Percentiles rank a stretch among this genome's conserved stretches.
Conservation (phyloP, 2,113 vertebrate genomes). For the Ochotona curzoniae region DNA sequence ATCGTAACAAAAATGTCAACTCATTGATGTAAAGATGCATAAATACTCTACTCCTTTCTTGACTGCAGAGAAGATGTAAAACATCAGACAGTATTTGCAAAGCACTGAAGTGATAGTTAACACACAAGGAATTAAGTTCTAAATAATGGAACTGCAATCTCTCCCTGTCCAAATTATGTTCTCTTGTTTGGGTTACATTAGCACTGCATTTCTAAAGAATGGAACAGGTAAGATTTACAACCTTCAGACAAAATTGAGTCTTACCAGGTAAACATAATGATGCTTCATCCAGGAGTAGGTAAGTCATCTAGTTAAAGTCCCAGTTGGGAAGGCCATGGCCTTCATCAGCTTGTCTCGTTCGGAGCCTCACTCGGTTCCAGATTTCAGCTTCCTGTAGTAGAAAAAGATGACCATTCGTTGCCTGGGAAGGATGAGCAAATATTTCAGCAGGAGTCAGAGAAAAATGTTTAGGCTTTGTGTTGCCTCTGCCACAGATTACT, state of each 20-base stretch:
- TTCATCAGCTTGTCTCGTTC: no score
- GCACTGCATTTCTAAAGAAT: background rate
- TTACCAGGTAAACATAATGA: background rate
- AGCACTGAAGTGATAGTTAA: background rate
- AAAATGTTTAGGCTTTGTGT: background rate
- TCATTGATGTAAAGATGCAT: background rate
- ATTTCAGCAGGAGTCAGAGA: background rate
- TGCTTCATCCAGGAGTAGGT: background rate
- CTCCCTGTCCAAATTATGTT: background rate
- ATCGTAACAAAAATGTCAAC: background rate
- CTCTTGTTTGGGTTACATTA: accelerated
- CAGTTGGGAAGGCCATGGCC: no score
- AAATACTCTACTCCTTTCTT: background rate
- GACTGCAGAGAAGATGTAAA: background rate
- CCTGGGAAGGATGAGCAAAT: background rate
- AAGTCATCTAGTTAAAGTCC: no score
- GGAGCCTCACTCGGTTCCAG: background rate
- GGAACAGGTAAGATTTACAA: background rate
- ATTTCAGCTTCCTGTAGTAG: background rate
- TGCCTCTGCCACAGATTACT: background rate
- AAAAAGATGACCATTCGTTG: background rate
- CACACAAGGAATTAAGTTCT: background rate
- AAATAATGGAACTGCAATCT: background rate
- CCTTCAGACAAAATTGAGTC: background rate
- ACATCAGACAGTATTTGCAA: background rate